Base-by-base conservation (phyloP, 2,888 invertebrate genomes). In the Dasypolia templi region DNA sequence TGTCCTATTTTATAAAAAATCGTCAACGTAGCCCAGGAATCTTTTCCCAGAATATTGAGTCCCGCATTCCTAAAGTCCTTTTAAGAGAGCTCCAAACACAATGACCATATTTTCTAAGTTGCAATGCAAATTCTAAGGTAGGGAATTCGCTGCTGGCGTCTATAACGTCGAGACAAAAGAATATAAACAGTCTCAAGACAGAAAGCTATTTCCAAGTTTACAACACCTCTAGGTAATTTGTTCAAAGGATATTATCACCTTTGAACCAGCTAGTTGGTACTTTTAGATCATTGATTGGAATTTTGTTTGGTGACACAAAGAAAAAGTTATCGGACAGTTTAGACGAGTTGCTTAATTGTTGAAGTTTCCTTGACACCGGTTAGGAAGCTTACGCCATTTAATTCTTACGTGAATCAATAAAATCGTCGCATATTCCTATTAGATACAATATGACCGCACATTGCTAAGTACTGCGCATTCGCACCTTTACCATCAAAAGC, bases 101-200 rank as follows among this genome's bases (percentile, higher is more conserved):
- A 72, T 77, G 79, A 62, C 14, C 44, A 19, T 63, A 42, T 71
- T 56, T 77, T 68, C 68, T 65, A 53, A 68, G 46, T 77, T 65
- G 42, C 67, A 56, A 81, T 80, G 80, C 56, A 80, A 81, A 80
- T 81, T 72, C 67, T 69, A 53, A 59, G 58, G 58, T 58, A 67
- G 44, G 56, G 81, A 72, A 72, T 72, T 65, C 49, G 44, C 46
- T 64, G 63, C 65, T 76, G 76, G 81, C 76, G 76, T 81, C 76
- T 70, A 66, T 26, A 56, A 46, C 63, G 55, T 53, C 55, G 49
- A 58, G 42, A 71, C 66, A 81, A 81, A 81, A 76, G 64, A 75
- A 76, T 80, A 74, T 67, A 59, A 79, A 44, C 49, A 53, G 32
- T 51, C 22, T 51, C 51, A 63, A 63, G 19, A 58, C 14, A 49